These are phyloP conservation scores for Lysiphlebus fabarum DNA, from an alignment of 1,140 invertebrate species.

Conservation along the genomic window DNA sequence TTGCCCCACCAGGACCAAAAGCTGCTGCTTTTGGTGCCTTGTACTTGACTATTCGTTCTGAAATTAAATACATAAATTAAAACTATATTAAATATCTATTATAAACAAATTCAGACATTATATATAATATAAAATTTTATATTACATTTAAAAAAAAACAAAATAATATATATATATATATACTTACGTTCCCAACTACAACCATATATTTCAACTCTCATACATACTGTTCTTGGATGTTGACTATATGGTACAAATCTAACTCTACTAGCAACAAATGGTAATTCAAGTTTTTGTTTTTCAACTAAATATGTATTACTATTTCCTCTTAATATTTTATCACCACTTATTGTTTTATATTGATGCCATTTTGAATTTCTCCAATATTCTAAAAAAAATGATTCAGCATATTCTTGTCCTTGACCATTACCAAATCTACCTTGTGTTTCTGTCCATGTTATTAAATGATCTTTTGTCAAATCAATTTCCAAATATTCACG, in stretches of 20 bases:
- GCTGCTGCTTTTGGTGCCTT: conserved; percentile 61
- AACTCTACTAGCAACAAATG: conserved; percentile 81
- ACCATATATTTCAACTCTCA: conserved; percentile 87
- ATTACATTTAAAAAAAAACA: too few relatives aligned
- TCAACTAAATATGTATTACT: conserved; percentile 84
- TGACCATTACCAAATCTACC: conserved; percentile 92
- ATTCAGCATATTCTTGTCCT: conserved; percentile 83
- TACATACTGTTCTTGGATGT: conserved; percentile 85
- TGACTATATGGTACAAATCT: conserved; percentile 86
- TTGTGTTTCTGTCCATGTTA: conserved; percentile 86
- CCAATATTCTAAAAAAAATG: conserved; percentile 85
- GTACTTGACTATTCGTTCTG: conserved; percentile 64
- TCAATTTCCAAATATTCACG: conserved; percentile 88
- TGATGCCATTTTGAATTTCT: conserved; percentile 70
- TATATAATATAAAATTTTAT: too few relatives aligned
- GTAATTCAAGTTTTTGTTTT: conserved; percentile 74
- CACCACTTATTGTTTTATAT: conserved; percentile 73
- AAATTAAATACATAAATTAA: conserved; percentile 21
- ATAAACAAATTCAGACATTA: too few relatives aligned
- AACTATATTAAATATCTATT: too few relatives aligned
- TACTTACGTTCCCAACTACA: conserved; percentile 82
- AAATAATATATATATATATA: too few relatives aligned
- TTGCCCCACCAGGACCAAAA: conserved; percentile 63
- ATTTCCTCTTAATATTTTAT: conserved; percentile 80
- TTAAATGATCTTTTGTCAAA: conserved; percentile 70